Evolutionary conservation across 2,888 invertebrate species (phyloP).

Genomic region (Lumbricus terrestris): DNA sequence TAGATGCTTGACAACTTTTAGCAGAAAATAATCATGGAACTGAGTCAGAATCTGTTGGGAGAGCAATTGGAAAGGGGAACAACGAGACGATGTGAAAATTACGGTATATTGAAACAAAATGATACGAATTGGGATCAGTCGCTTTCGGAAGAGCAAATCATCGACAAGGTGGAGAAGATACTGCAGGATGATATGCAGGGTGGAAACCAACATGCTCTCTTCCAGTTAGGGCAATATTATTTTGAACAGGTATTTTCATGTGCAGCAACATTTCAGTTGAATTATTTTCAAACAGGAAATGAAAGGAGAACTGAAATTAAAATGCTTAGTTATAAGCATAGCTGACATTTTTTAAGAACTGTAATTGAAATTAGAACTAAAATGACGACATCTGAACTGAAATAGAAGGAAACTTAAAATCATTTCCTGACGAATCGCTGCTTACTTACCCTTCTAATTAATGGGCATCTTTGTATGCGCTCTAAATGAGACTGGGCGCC

Average conservation of each 20-base stretch:
- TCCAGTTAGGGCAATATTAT: slow-evolving; percentile 57
- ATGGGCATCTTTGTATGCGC: too few species aligned
- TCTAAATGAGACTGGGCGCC: too few species aligned
- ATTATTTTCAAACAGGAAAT: background rate
- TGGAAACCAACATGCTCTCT: slow-evolving; percentile 52
- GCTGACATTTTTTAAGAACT: too few species aligned
- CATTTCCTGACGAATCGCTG: too few species aligned
- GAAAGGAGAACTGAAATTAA: too few species aligned
- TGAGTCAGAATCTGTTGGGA: background rate
- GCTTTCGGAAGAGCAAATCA: slow-evolving; percentile 49
- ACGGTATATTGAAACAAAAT: background rate
- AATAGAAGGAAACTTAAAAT: too few species aligned
- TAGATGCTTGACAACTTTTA: background rate
- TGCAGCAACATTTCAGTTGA: background rate
- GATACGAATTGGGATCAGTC: background rate
- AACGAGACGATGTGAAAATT: background rate
- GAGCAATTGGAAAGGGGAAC: background rate
- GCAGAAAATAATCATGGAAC: background rate
- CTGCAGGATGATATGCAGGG: slow-evolving; percentile 50
- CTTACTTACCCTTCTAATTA: too few species aligned
- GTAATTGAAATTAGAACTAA: too few species aligned
- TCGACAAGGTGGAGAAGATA: slow-evolving; percentile 52
- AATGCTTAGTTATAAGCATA: too few species aligned
- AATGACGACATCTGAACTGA: too few species aligned
- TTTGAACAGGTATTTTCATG: slow-evolving; percentile 56